Evolutionary conservation across 2,797 vertebrate genomes (phyloP).

Genomic region (Catamblyrhynchus diadema): DNA sequence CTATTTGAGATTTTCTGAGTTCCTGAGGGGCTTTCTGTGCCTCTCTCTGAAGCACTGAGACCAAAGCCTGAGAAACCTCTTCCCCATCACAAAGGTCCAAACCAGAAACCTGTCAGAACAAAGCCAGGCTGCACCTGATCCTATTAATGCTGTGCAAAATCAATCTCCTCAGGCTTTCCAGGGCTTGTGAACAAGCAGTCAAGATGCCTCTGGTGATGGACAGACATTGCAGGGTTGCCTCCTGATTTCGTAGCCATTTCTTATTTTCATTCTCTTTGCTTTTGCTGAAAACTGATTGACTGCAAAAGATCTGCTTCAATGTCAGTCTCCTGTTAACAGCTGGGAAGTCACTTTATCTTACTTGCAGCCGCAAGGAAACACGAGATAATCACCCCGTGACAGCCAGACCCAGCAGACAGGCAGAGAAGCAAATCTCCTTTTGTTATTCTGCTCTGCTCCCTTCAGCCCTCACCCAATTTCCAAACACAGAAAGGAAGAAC

Average conservation of each 20-base stretch:
- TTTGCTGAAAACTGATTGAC: conserved; percentile 20
- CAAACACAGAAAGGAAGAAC: not conserved
- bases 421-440: not conserved
- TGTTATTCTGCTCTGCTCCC: not conserved
- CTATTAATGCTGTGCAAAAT: conserved; percentile 9
- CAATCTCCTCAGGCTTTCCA: not conserved
- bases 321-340: conserved; percentile 18
- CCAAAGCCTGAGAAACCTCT: not conserved
- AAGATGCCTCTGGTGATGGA: conserved; percentile 12
- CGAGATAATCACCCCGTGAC: conserved; percentile 49
- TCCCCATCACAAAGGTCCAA: not conserved
- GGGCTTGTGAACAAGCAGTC: conserved; percentile 34
- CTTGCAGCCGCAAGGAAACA: conserved; percentile 30
- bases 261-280: conserved; percentile 5
- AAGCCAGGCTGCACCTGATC: conserved; percentile 1
- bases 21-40: not conserved
- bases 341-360: conserved; percentile 55
- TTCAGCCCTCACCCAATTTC: not conserved
- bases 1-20: not conserved
- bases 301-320: conserved; percentile 42
- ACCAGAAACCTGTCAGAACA: not conserved
- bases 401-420: not conserved
- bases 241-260: not conserved
- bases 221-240: conserved; percentile 28
- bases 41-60: not conserved